A percentile compares a stretch with the other conserved stretches of the same genome.
Evolutionary conservation across 2,797 vertebrate genomes (phyloP).

Genomic region (Peromyscus eremicus): DNA sequence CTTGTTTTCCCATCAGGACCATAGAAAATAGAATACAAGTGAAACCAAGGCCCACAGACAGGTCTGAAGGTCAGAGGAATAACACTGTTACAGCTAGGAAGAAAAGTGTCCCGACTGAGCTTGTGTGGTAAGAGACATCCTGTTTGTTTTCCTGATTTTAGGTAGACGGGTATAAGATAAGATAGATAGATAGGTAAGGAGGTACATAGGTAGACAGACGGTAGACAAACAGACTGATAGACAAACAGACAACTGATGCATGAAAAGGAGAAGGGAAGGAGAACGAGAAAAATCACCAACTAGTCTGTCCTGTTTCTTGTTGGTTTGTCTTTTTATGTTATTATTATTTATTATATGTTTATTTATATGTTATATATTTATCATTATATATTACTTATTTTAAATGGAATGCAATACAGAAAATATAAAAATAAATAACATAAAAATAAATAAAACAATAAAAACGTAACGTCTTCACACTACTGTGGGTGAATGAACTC

Average conservation of each 20-base stretch:
- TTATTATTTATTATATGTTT: background rate
- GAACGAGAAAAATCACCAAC: background rate
- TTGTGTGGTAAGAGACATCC: background rate
- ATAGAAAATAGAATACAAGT: conserved; percentile 44
- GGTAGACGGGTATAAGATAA: background rate
- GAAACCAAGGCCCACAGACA: background rate
- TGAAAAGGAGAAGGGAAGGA: background rate
- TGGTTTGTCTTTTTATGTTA: background rate
- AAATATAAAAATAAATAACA: background rate
- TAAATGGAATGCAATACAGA: background rate
- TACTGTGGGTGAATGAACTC: background rate
- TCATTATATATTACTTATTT: background rate
- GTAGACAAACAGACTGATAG: background rate
- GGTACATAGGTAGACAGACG: background rate
- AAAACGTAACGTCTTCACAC: background rate
- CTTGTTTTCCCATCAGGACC: background rate
- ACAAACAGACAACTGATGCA: background rate
- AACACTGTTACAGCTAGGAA: conserved; percentile 50
- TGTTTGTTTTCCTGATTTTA: background rate
- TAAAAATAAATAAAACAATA: background rate
- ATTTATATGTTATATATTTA: background rate
- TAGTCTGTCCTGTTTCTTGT: background rate
- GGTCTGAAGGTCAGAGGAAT: background rate
- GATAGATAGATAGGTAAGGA: background rate
- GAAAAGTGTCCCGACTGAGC: background rate